Conservation (phyloP, 1,140 invertebrate species). For the Hirudo medicinalis region DNA sequence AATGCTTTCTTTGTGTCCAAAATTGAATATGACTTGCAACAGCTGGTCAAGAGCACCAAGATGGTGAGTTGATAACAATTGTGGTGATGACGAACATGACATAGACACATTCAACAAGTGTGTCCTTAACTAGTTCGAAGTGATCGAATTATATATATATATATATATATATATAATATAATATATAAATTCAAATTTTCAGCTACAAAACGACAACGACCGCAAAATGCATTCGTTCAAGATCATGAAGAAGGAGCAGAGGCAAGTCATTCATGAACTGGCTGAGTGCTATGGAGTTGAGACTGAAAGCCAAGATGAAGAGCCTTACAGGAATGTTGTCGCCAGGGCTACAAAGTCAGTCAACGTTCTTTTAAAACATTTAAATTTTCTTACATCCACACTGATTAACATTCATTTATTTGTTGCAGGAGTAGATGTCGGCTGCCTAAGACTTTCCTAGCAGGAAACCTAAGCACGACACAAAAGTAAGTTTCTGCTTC, state of each 20-base stretch:
- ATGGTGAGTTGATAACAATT: constrained; percentile 40
- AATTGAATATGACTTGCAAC: constrained; percentile 68
- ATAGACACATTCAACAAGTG: background rate
- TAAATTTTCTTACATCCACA: too few species aligned
- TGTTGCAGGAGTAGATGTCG: too few species aligned
- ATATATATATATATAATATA: too few species aligned
- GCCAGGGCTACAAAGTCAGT: constrained; percentile 63
- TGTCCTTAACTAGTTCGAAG: too few species aligned
- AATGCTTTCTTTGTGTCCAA: constrained; percentile 65
- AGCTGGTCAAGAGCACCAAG: constrained; percentile 74
- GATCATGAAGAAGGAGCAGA: constrained; percentile 77
- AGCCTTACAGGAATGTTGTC: constrained; percentile 85
- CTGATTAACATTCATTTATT: too few species aligned
- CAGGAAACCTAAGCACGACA: too few species aligned
- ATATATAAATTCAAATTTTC: background rate
- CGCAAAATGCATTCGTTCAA: constrained; percentile 77
- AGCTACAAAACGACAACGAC: constrained; percentile 54
- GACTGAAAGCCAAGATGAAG: constrained; percentile 79
- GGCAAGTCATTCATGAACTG: constrained; percentile 78
- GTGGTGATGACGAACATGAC: background rate
- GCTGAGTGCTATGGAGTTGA: constrained; percentile 86
- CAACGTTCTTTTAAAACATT: background rate
- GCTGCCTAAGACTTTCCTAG: too few species aligned
- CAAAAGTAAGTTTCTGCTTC: too few species aligned
- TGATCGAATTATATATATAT: too few species aligned